These are phyloP conservation scores for Helicoverpa assulta DNA, from an alignment of 2,888 invertebrate species.

Conservation along the genomic window DNA sequence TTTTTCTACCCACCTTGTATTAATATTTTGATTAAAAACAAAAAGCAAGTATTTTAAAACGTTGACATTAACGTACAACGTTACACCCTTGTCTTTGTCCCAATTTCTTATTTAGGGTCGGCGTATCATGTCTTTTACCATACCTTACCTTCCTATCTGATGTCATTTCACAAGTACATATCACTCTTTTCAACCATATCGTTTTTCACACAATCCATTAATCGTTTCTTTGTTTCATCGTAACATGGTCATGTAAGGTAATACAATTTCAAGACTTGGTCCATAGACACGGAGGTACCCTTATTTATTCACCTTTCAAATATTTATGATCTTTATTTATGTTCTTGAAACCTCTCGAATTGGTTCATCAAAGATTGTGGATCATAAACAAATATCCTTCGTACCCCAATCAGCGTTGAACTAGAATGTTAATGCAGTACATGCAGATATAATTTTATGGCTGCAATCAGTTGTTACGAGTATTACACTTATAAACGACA, in stretches of 20 bases:
- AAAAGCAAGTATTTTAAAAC: too few species aligned
- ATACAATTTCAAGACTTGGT: not conserved
- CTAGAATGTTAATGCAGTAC: slow-evolving; percentile 34
- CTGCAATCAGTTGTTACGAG: slow-evolving; percentile 26
- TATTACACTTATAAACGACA: slow-evolving; percentile 28
- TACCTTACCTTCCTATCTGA: too few species aligned
- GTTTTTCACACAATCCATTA: not conserved
- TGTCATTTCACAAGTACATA: too few species aligned
- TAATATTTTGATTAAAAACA: too few species aligned
- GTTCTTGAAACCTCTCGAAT: not conserved
- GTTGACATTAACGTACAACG: too few species aligned
- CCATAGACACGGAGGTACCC: not conserved
- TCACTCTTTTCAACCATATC: too few species aligned
- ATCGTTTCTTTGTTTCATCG: not conserved
- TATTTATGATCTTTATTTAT: too few species aligned
- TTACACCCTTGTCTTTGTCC: too few species aligned
- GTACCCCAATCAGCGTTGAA: slow-evolving; percentile 17
- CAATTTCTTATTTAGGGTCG: too few species aligned
- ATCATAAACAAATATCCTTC: slow-evolving; percentile 16
- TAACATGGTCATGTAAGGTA: not conserved
- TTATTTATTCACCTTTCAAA: not conserved
- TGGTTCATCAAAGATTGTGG: slow-evolving; percentile 2
- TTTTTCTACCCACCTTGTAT: too few species aligned
- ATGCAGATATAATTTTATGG: slow-evolving; percentile 15
- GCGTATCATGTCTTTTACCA: too few species aligned